Conservation (phyloP, 2,888 invertebrate genomes). For the Cabera pusaria region DNA sequence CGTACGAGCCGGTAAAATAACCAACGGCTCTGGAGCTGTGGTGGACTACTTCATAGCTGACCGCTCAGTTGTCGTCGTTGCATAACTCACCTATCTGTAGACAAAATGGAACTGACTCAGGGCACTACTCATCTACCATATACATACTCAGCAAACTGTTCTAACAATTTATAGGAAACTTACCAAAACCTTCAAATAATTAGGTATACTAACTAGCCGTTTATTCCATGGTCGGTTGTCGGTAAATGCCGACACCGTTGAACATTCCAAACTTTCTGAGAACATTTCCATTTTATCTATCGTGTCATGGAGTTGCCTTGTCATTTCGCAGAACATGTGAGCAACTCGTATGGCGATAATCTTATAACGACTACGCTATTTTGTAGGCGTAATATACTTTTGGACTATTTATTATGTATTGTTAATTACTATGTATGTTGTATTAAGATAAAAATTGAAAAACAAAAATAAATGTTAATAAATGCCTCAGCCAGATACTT, state of each 20-base stretch:
- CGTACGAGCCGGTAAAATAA: conserved; percentile 15
- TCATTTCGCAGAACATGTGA: conserved; percentile 63
- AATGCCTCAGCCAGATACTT: conserved; percentile 82
- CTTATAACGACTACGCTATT: conserved; percentile 83
- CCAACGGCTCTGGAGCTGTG: conserved; percentile 4
- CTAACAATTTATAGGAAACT: too few species aligned
- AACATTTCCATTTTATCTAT: conserved; percentile 64
- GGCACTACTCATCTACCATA: conserved; percentile 16
- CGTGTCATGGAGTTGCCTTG: conserved; percentile 72
- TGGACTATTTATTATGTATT: conserved; percentile 84
- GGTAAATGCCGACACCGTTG: too few species aligned
- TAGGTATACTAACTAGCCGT: too few species aligned
- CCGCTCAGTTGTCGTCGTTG: conserved; percentile 41
- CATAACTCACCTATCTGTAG: conserved; percentile 24
- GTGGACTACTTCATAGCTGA: conserved; percentile 15
- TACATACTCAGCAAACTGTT: too few species aligned
- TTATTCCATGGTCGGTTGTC: too few species aligned
- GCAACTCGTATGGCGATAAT: conserved; percentile 81
- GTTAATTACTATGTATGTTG: conserved; percentile 84
- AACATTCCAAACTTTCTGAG: conserved; percentile 46
- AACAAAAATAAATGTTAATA: conserved; percentile 83
- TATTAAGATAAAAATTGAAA: conserved; percentile 81
- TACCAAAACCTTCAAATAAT: too few species aligned
- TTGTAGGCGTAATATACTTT: conserved; percentile 84
- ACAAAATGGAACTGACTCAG: conserved; percentile 39